Evolutionary conservation across 1,140 invertebrate species (phyloP), one percentile per base, ranked within the genome.

Genomic region (Brachionus calyciflorus): DNA sequence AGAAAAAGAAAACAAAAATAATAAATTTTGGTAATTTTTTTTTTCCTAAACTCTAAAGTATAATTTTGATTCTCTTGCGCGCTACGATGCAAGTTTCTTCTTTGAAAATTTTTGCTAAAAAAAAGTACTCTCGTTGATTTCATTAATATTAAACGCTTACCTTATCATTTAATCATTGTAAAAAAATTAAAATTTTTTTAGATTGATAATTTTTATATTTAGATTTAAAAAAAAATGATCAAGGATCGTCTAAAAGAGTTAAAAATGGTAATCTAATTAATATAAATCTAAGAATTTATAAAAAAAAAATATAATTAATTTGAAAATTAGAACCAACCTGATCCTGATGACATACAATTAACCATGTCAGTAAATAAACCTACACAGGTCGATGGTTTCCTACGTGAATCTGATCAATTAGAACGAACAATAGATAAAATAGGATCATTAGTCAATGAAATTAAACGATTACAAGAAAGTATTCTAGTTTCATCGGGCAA

Each of bases 351-450:
- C 2, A 60, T 9, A 0, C 28, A 37, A 3, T 37, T 60, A 5
- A 17, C 14, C 1, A 60, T 60, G 55, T 12, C 3, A 37, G 3
- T 9, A 19, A 17, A 19, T 3, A n/a, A 5, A 33, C 30, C 55
- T 10, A 41, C 12, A 10, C 28, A 60, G 37, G 3, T 28, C 1
- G 37, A 60, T 6, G 24, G n/a, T n/a, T 77, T 77, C 41, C 48
- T 77, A 7, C 12, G 81, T 6, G 78, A 89, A 87, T 94, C 98
- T 85, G 96, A 98, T 87, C 95, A 98, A 87, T 97, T 99, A 86
- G 90, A 95, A 79, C 93, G 94, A 86, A 97, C 96, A 91, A 97
- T 99, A 89, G 94, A 99, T 86, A 96, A 94, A 88, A 97, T 99
- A 84, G 93, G 96, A 85, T 90, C 91, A 80, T 96, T 97, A 89